Percentiles rank a stretch among this genome's conserved stretches.
Evolutionary conservation across 2,888 invertebrate species (phyloP).

Genomic region (Siphlonurus alternatus): DNA sequence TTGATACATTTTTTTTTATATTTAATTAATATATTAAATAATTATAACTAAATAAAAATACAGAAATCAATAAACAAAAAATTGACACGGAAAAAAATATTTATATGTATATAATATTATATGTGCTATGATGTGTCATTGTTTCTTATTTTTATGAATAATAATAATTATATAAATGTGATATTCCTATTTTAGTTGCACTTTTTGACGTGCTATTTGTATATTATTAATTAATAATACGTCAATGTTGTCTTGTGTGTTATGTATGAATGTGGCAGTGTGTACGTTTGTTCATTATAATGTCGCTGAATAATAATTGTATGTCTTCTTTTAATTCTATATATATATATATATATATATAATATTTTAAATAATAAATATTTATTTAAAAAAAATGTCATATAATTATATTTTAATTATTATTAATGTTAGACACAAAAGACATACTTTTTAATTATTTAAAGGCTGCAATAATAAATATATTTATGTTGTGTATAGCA

Average conservation of each 20-base stretch:
- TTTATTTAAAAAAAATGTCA: no score
- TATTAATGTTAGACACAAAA: no score
- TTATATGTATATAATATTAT: conserved; percentile 4
- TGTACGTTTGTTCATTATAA: neutral
- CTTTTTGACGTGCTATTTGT: neutral
- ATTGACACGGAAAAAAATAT: neutral
- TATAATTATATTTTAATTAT: no score
- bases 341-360: no score
- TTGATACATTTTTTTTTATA: conserved; percentile 6
- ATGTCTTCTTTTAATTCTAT: no score
- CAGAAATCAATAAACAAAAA: no score
- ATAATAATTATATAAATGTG: neutral
- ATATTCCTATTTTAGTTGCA: conserved; percentile 4
- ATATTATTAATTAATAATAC: no score
- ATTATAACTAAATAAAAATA: neutral
- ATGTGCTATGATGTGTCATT: conserved; percentile 5
- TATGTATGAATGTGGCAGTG: neutral
- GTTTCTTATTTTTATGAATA: neutral
- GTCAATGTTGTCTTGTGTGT: neutral
- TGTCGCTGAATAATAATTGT: neutral
- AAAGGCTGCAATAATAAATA: no score
- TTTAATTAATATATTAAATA: neutral
- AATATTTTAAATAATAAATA: no score
- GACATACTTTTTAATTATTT: no score
- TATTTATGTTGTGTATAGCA: no score